Evolutionary conservation across 2,888 invertebrate species (phyloP).

Genomic region (Zele albiditarsus): DNA sequence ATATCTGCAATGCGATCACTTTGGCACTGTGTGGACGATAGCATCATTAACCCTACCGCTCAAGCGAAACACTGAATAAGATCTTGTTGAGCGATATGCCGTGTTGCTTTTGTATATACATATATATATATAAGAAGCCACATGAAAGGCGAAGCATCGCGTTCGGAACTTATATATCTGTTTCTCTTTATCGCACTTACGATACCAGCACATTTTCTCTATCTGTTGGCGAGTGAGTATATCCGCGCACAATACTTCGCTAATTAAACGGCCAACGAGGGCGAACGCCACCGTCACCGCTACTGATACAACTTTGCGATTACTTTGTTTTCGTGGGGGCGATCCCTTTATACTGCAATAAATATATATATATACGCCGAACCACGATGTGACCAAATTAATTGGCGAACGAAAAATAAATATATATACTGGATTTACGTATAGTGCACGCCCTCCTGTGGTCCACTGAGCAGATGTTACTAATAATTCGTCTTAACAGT

Average conservation of each 20-base stretch:
- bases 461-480: constrained; percentile 4
- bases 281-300: constrained; percentile 47
- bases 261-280: constrained; percentile 69
- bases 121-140: constrained; percentile 7
- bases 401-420: constrained; percentile 46
- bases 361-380: constrained; percentile 19
- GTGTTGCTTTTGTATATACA: neutral
- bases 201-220: neutral
- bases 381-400: constrained; percentile 50
- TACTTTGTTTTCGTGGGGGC: constrained; percentile 69
- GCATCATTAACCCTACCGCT: constrained; percentile 70
- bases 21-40: constrained; percentile 72
- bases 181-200: constrained; percentile 3
- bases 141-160: neutral
- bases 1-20: constrained; percentile 71
- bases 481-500: neutral
- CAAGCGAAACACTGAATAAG: constrained; percentile 66
- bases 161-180: neutral
- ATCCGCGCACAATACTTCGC: constrained; percentile 67
- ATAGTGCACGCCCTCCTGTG: constrained; percentile 23
- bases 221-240: constrained; percentile 48
- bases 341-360: neutral
- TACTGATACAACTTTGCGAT: constrained; percentile 68
- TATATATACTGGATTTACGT: constrained; percentile 33
- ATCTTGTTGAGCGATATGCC: constrained; percentile 71